phyloP scores from a whole-genome alignment of 2,113 vertebrate species.

The Istiophorus platypterus region DNA sequence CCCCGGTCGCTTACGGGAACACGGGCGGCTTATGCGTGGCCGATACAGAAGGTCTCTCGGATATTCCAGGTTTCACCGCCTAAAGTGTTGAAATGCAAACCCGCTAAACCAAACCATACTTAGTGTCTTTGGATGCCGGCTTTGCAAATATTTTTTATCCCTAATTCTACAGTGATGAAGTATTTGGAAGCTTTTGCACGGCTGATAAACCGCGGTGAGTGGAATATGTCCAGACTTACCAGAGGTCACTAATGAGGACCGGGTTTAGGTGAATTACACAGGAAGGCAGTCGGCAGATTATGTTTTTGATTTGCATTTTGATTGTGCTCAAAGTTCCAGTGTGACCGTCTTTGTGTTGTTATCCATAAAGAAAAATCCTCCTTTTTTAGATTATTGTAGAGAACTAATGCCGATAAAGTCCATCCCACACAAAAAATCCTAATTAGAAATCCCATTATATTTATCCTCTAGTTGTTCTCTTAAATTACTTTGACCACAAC shows the following conservation, averaged over 20 bases:
- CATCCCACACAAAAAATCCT: not conserved
- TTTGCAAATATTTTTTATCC: conserved; percentile 11
- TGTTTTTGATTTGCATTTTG: conserved; percentile 6
- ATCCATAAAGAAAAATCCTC: not conserved
- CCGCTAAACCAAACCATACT: not conserved
- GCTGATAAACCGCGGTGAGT: conserved; percentile 25
- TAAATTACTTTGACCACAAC: not conserved
- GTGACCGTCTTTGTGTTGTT: not conserved
- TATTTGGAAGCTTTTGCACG: conserved; percentile 17
- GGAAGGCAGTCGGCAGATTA: not conserved
- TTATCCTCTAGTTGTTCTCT: not conserved
- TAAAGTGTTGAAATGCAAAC: conserved; percentile 3
- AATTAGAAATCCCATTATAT: not conserved
- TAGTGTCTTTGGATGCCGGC: not conserved
- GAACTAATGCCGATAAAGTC: not conserved
- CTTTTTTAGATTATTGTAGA: not conserved
- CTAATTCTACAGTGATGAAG: not conserved
- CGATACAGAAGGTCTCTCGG: not conserved
- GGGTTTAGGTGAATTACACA: not conserved
- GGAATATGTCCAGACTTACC: conserved; percentile 28
- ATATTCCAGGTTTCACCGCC: not conserved
- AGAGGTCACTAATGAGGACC: conserved; percentile 21
- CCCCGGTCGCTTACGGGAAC: not conserved
- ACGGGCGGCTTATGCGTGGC: not conserved
- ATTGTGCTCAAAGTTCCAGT: not conserved